These are phyloP conservation scores for Drosophila malerkotliana DNA, from an alignment of 1,140 invertebrate genomes.

Conservation along the genomic window DNA sequence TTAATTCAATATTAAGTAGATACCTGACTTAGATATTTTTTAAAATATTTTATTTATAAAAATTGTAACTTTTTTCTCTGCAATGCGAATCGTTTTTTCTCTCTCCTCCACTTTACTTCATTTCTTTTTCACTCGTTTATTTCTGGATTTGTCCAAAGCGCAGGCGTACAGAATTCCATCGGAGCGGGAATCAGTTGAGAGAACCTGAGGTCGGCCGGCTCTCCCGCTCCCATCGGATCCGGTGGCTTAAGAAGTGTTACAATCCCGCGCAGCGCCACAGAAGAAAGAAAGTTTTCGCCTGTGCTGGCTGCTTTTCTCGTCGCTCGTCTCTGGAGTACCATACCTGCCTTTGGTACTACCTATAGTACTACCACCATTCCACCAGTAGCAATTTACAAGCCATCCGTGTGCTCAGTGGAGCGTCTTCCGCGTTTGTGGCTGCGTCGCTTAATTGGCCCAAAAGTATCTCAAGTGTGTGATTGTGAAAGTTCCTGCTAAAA, in stretches of 20 bases:
- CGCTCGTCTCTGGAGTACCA: constrained; percentile 14
- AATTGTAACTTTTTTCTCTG: not conserved
- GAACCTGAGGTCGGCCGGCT: constrained; percentile 13
- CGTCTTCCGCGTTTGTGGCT: constrained; percentile 62
- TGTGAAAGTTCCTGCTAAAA: constrained; percentile 80
- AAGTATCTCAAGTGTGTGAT: constrained; percentile 80
- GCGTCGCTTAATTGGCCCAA: constrained; percentile 74
- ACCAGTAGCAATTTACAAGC: constrained; percentile 10
- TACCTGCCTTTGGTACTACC: not conserved
- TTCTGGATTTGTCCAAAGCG: constrained; percentile 69
- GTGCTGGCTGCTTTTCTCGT: constrained; percentile 60
- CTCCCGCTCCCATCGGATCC: not conserved
- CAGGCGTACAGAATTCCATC: constrained; percentile 69
- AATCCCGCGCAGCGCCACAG: constrained; percentile 61
- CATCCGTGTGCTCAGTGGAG: constrained; percentile 66
- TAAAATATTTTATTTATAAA: no score
- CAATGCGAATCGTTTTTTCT: constrained; percentile 12
- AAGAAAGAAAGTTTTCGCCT: constrained; percentile 82
- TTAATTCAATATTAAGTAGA: no score
- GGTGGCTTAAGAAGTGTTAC: constrained; percentile 80
- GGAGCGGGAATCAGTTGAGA: constrained; percentile 31
- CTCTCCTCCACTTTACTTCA: constrained; percentile 3
- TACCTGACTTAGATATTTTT: not conserved
- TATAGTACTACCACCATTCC: not conserved
- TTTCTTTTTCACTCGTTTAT: constrained; percentile 38